Base-by-base conservation (phyloP, 2,888 invertebrate genomes). In the Plagodis pulveraria region DNA sequence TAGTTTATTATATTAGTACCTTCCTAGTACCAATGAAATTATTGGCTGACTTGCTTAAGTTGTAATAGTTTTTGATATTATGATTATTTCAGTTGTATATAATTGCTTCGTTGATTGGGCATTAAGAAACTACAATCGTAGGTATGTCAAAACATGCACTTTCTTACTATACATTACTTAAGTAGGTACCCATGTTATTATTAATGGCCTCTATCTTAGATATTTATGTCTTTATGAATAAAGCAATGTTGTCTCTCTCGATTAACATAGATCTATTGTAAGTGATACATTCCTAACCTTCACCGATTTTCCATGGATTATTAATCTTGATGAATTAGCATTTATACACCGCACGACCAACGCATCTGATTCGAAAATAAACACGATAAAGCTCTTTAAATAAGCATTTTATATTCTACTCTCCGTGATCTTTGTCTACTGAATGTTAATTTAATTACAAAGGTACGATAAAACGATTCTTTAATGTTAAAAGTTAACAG, bases 251-350 rank as follows among this genome's bases (percentile, higher is more conserved):
- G 42, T 42, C 12, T 74, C 72, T 69, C 69, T 72, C 64, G 66
- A 70, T 69, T 66, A 64, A 52, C 67, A 76, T 73, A 52, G 40
- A 8, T 50, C 52, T 56, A 61, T 61, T 61, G 56, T 61, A 44
- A 43, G 38, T 35, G 32, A 49, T 67, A 71, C 70, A 58, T 72
- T 69, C 70, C 58, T 68, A 75, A 67, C 76, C 76, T 77, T 77
- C 73, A 76, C 76, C 72, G 71, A 76, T 66, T 70, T 68, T 58
- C 56, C 59, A 51, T 52, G 55, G 49, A 62, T 55, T 59, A 58
- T 53, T 40, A 59, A 55, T 55, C 55, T 32, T 6, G 47, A 51
- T 44, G 55, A 59, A 50, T 59, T 59, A 50, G 47, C 55, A 60
- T 60, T 47, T 40, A 60, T 36, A 56, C 22, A 12, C 48, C 56